Conservation (phyloP, 1,140 invertebrate genomes). For the Maconellicoccus hirsutus region DNA sequence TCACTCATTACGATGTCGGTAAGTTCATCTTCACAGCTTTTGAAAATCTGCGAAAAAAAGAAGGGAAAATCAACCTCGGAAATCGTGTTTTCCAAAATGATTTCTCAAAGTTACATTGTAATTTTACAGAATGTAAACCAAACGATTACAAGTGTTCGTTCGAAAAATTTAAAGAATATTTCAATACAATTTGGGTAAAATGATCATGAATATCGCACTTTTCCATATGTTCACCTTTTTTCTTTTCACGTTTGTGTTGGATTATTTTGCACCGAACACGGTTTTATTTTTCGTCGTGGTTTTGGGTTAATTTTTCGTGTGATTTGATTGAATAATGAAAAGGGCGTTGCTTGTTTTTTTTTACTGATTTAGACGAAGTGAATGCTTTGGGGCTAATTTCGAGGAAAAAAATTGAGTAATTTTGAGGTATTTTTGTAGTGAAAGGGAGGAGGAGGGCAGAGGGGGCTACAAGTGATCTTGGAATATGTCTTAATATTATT, state of each 20-base stretch:
- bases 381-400: no score
- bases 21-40: not conserved
- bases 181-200: constrained; percentile 15
- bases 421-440: no score
- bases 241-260: not conserved
- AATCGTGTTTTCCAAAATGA: not conserved
- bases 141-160: not conserved
- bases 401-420: no score
- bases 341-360: no score
- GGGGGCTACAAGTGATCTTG: no score
- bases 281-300: no score
- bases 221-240: not conserved
- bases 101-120: no score
- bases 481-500: no score
- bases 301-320: no score
- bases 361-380: no score
- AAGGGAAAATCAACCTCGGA: not conserved
- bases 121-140: constrained; percentile 11
- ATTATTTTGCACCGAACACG: not conserved
- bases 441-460: no score
- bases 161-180: constrained; percentile 11
- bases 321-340: no score
- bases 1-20: not conserved
- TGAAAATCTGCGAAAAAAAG: not conserved
- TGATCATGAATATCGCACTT: not conserved